These are phyloP conservation scores for Glomeris marginata DNA, from an alignment of 2,888 invertebrate species.

Conservation along the genomic window DNA sequence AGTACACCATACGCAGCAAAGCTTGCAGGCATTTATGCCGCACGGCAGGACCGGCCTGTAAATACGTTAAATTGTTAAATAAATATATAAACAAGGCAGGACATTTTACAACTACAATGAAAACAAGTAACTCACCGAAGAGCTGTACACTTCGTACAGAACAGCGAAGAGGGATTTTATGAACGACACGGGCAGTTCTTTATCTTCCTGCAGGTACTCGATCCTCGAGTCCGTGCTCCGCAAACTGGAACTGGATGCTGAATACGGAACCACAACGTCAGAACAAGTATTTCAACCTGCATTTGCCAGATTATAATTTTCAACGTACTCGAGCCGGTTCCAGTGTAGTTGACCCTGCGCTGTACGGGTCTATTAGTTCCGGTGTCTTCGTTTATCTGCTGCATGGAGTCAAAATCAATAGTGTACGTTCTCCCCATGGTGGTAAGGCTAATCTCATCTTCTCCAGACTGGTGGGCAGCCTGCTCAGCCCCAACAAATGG, in stretches of 20 bases:
- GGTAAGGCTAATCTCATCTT: constrained; percentile 86
- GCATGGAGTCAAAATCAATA: constrained; percentile 92
- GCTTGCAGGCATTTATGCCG: constrained; percentile 94
- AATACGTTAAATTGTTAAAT: not conserved
- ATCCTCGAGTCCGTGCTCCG: constrained; percentile 44
- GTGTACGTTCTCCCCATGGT: constrained; percentile 88
- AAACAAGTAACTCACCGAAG: constrained; percentile 42
- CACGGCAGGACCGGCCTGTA: constrained; percentile 80
- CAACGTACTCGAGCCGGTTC: constrained; percentile 10
- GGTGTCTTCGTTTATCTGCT: constrained; percentile 96
- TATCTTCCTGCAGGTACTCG: constrained; percentile 51
- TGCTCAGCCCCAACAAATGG: constrained; percentile 22
- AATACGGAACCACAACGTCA: constrained; percentile 7
- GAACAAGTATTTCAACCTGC: not conserved
- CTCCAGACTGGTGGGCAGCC: constrained; percentile 80
- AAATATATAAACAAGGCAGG: not conserved
- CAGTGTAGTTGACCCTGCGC: constrained; percentile 40
- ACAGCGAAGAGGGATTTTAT: constrained; percentile 77
- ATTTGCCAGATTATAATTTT: not conserved
- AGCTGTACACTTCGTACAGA: constrained; percentile 94
- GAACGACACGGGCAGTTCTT: constrained; percentile 50
- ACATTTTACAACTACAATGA: not conserved
- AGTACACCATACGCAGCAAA: constrained; percentile 88
- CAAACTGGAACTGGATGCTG: constrained; percentile 17
- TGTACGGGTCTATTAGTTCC: constrained; percentile 88